These are phyloP conservation scores for Pelecanus crispus DNA, from an alignment of 2,113 vertebrate genomes.

Conservation along the genomic window DNA sequence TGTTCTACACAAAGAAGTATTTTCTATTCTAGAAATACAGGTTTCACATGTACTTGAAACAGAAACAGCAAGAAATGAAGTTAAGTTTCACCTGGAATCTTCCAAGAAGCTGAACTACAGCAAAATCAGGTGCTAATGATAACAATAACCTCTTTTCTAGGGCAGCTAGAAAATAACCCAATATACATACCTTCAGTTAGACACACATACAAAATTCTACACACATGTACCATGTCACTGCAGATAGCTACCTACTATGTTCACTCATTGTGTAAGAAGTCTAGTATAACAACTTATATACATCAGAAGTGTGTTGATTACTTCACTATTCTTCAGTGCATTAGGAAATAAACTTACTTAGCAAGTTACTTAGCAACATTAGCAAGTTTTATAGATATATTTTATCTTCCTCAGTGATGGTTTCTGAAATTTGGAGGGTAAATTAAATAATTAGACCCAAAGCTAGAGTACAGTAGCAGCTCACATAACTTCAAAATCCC, in stretches of 20 bases:
- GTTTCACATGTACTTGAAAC: background rate
- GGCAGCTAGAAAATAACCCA: background rate
- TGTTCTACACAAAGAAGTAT: background rate
- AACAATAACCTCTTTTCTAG: background rate
- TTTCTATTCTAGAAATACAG: slow-evolving; percentile 26
- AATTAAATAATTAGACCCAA: background rate
- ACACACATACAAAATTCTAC: background rate
- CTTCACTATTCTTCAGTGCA: background rate
- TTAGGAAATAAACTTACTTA: background rate
- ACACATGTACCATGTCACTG: background rate
- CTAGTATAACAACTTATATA: background rate
- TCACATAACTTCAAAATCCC: background rate
- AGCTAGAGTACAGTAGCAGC: background rate
- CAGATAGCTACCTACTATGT: background rate
- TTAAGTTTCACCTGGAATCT: background rate
- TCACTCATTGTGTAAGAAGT: background rate
- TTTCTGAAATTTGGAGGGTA: background rate
- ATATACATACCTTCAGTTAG: background rate
- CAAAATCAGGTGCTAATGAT: background rate
- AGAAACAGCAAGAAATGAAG: background rate
- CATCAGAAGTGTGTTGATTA: background rate
- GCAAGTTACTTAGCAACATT: too few species aligned
- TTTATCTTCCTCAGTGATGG: background rate
- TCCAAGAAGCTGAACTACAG: background rate
- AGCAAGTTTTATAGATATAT: background rate